Base-by-base conservation (phyloP, 2,888 invertebrate species). In the Zygothrica quintamaculata region DNA sequence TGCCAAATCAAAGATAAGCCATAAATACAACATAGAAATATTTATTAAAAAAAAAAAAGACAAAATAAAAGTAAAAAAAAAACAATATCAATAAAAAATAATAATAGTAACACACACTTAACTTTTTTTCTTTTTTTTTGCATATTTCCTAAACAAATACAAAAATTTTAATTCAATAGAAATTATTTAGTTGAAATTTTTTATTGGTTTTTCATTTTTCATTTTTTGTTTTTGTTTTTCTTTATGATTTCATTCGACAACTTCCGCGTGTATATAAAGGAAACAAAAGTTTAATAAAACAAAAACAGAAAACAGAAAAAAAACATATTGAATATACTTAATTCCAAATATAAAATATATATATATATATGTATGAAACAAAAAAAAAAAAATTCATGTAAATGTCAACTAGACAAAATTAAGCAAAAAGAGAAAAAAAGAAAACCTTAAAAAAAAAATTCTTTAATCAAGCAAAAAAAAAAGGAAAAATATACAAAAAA, bases 381-480 rank as follows among this genome's bases (percentile, higher is more conserved):
- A 11, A 12, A 34, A 1, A 34, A 8, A 1, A 5, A 29, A 29
- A 58, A 58, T 87, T 66, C 61, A 72, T 87, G 84, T 87, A 82
- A 77, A 74, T 79, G 84, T 76, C 76, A 67, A 77, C 52, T 70
- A 65, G 61, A 62, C 80, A 56, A 65, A 56, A 42, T 60, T 73
- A 65, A 53, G 50, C 33, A 43, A 59, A 53, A 22, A 36, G 16
- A 47, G 6, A 36, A 8, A 9, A 26, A 22, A 25, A 1, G 8
- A 11, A n/a, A 40, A 25, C 18, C 2, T 22, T 22, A 22, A 22
- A 22, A 22, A 22, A 3, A 5, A 5, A 22, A 22, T 22, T 5
- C 18, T 22, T 22, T 22, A 55, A 40, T 62, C 69, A 68, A 53
- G 53, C 33, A 43, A 59, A 53, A 22, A 42, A 34, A 47, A 8